Evolutionary conservation across 2,797 vertebrate genomes (phyloP), one percentile per base, ranked within the genome.

Genomic region (Lepus oiostolus): DNA sequence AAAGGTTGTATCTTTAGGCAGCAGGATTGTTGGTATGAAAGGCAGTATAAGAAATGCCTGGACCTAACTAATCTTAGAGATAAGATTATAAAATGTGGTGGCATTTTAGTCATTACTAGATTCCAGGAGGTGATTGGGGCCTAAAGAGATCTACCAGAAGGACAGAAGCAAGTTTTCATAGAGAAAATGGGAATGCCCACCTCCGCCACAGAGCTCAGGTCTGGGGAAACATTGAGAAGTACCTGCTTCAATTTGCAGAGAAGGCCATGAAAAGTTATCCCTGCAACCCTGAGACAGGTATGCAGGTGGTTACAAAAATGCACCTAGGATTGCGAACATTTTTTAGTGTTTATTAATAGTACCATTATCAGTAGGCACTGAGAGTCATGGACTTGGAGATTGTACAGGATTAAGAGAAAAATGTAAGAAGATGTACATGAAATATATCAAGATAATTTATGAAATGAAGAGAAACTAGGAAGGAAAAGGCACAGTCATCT

Each of bases 91-190:
- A 85, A 83, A 71, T 52, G 95, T 16, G 24, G 28, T 88, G 28
- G 24, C 63, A 19, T 24, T 91, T 91, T 83, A 87, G n/a, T 90
- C 70, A 93, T 84, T 80, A 30, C 16, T 74, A 71, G 71, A 26
- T 86, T 81, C 93, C 76, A 95, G 74, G 52, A 93, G 30, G 12
- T 71, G 42, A 86, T n/a, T 90, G 28, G 76, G 90, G 87, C 24
- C 42, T 21, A 50, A 60, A 86, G 72, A 75, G 13, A n/a, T 30
- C 32, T 65, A 72, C 72, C n/a, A 67, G 11, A 86, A 94, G 60
- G 77, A 71, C 30, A 32, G 52, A 83, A 80, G 52, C 52, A 85
- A 86, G 16, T 12, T 90, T 54, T 91, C 24, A 74, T 65, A 75
- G 63, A 88, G 54, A 72, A 65, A 88, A 86, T 17, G 75, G 14